Conservation (phyloP, 2,888 invertebrate genomes). For the Ellobium chinense region DNA sequence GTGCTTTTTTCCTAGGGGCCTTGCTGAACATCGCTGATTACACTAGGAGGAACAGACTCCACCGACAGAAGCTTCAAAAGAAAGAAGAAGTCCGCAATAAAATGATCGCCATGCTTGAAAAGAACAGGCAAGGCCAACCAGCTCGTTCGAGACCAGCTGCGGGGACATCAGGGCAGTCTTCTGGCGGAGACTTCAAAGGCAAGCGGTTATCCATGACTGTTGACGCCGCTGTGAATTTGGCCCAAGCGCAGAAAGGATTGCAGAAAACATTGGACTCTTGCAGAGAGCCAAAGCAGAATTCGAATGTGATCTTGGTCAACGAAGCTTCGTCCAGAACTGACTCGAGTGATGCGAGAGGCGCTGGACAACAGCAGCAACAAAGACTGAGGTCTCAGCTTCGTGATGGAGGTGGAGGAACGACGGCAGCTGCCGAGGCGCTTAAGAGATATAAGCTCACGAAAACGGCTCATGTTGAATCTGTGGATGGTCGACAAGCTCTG, state of each 20-base stretch:
- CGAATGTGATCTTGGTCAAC: neutral
- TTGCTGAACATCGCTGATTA: conserved; percentile 29
- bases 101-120: neutral
- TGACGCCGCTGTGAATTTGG: neutral
- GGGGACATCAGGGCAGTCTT: neutral
- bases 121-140: neutral
- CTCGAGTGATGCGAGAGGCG: neutral
- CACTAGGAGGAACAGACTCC: neutral
- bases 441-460: conserved; percentile 14
- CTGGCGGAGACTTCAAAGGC: neutral
- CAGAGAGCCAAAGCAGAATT: neutral
- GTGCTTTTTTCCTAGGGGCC: conserved; percentile 17
- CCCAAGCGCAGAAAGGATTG: neutral
- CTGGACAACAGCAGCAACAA: neutral
- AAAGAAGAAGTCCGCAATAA: neutral
- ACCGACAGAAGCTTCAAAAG: neutral
- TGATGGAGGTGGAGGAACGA: neutral
- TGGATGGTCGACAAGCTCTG: neutral
- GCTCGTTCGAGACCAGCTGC: neutral
- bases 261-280: neutral
- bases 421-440: neutral
- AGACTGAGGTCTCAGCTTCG: too few species aligned
- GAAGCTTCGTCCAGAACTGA: neutral
- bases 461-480: neutral
- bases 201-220: neutral